Conservation (phyloP, 2,888 invertebrate genomes). For the Heliconius hortense region DNA sequence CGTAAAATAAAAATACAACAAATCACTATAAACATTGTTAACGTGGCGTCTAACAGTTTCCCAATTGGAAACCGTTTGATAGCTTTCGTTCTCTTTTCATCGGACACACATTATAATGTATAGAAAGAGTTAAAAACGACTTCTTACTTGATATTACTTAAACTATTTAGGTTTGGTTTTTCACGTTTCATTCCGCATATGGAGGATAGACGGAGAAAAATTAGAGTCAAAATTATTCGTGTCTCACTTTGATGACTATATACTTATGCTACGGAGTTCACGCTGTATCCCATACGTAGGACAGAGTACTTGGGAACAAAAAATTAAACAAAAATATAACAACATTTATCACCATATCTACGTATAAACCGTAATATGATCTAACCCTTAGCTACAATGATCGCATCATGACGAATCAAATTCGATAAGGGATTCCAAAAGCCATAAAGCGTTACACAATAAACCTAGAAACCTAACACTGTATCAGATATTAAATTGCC, state of each 20-base stretch:
- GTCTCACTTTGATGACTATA: too few relatives aligned
- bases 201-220: too few relatives aligned
- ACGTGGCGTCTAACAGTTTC: slow-evolving; percentile 11
- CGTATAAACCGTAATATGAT: not conserved
- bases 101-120: not conserved
- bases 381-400: slow-evolving; percentile 10
- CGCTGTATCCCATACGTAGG: too few relatives aligned
- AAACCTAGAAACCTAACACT: slow-evolving; percentile 13
- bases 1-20: slow-evolving; percentile 7
- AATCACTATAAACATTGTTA: slow-evolving; percentile 15
- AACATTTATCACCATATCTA: not conserved
- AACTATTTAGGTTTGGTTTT: too few relatives aligned
- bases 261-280: too few relatives aligned
- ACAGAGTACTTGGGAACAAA: too few relatives aligned
- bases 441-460: slow-evolving; percentile 21
- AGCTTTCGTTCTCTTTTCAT: slow-evolving; percentile 16
- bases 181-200: too few relatives aligned
- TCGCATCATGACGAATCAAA: slow-evolving; percentile 22
- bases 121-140: not conserved
- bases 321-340: too few relatives aligned
- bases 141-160: not conserved
- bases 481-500: slow-evolving; percentile 16
- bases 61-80: slow-evolving; percentile 21
- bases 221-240: too few relatives aligned
- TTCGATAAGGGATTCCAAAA: slow-evolving; percentile 26